These are phyloP conservation scores for Myotis vivesi DNA, from an alignment of 2,797 vertebrate species.

Conservation along the genomic window DNA sequence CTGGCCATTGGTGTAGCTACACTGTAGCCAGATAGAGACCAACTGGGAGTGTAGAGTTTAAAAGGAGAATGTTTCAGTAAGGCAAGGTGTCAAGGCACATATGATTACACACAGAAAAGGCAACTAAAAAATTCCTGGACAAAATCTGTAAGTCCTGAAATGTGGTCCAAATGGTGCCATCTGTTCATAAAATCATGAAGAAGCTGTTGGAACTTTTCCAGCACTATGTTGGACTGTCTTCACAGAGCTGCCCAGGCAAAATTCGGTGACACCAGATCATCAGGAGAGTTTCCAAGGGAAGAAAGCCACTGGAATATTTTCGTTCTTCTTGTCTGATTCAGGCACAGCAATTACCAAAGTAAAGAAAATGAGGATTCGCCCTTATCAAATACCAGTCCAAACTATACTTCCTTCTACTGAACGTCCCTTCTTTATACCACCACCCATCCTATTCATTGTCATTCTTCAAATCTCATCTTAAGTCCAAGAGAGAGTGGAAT, in stretches of 20 bases:
- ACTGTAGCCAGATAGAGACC: neutral
- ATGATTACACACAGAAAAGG: constrained; percentile 24
- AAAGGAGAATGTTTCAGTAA: constrained; percentile 29
- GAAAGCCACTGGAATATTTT: neutral
- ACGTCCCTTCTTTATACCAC: neutral
- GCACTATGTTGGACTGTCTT: neutral
- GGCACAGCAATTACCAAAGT: neutral
- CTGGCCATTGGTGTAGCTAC: neutral
- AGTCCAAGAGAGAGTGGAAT: neutral
- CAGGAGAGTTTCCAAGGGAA: neutral
- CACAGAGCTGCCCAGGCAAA: neutral
- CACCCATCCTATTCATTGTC: neutral
- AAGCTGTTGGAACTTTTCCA: constrained; percentile 27
- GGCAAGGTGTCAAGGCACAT: neutral
- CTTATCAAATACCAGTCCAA: neutral
- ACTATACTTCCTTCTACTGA: neutral
- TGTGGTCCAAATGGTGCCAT: constrained; percentile 31
- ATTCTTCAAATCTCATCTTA: neutral
- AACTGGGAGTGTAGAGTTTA: neutral
- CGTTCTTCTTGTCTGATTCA: neutral
- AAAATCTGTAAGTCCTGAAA: constrained; percentile 38
- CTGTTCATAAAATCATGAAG: constrained; percentile 42
- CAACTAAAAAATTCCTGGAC: constrained; percentile 16
- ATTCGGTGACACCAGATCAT: neutral
- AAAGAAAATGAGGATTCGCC: neutral